phyloP scores from a whole-genome alignment of 2,888 invertebrate species.

The Drosophila tanythrix region DNA sequence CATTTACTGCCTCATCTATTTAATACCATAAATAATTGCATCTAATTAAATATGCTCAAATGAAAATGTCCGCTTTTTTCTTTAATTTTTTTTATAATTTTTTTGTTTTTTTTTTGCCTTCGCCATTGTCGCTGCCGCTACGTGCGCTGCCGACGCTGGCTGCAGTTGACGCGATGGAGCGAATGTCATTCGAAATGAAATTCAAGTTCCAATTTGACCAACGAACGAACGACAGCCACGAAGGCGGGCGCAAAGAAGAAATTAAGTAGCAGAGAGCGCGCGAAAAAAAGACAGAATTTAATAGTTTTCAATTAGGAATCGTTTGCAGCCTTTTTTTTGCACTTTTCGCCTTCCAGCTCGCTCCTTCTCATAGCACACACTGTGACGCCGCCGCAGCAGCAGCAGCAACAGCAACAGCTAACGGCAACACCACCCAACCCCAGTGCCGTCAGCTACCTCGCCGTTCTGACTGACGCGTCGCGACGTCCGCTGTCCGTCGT shows the following conservation, averaged over 20 bases:
- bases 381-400: conserved; percentile 48
- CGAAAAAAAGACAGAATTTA: conserved; percentile 73
- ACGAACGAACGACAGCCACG: conserved; percentile 51
- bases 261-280: conserved; percentile 59
- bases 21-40: conserved; percentile 85
- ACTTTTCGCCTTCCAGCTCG: conserved; percentile 12
- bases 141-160: conserved; percentile 72
- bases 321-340: conserved; percentile 82
- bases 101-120: conserved; percentile 9
- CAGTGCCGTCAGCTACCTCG: conserved; percentile 12
- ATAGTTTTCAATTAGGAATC: conserved; percentile 85
- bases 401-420: conserved; percentile 2
- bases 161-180: conserved; percentile 85
- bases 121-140: conserved; percentile 35
- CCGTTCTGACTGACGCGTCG: conserved; percentile 15
- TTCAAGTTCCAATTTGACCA: conserved; percentile 83
- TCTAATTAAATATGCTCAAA: conserved; percentile 85
- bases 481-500: conserved; percentile 32
- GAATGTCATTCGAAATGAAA: conserved; percentile 85
- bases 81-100: conserved; percentile 13
- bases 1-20: conserved; percentile 85
- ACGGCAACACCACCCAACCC: conserved; percentile 6
- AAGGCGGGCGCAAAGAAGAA: conserved; percentile 45
- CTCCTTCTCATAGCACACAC: conserved; percentile 49
- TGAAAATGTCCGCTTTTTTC: conserved; percentile 82